Base-by-base conservation (phyloP, 2,113 vertebrate species). In the Rostratula benghalensis region DNA sequence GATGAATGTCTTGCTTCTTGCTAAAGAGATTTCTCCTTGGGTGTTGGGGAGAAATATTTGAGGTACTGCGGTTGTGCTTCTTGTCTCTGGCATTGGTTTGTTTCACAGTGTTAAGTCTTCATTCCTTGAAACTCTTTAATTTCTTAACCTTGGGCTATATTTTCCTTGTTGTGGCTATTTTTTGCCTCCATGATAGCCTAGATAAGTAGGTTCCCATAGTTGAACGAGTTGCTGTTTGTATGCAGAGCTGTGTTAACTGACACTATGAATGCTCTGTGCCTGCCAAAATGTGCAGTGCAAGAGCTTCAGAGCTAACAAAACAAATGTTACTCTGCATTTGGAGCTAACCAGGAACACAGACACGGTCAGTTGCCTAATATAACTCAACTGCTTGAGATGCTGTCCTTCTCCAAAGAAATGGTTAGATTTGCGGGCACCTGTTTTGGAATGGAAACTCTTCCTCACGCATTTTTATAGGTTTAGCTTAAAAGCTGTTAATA, bases 351-450 rank as follows among this genome's bases (percentile, higher is more conserved):
- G 56, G 33, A 51, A 1, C 22, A 7, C 20, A 9, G 59, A 23
- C 3, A 1, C 10, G 8, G 23, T 37, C 28, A 14, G 18, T 48
- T 0, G 11, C 6, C 10, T 57, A 1, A 4, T 14, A 23, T 43
- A 56, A 21, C 35, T 31, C 8, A 11, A 2, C 14, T n/a, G 30
- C 37, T 20, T 27, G 25, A 54, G n/a, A 23, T 70, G 28, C 33
- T 22, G 4, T 51, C 15, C 27, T 67, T 31, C 24, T 48, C 19
- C 14, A 6, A 8, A 76, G 63, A 24, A 85, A 22, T 4, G 0
- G 5, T n/a, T 28, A 15, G 7, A 10, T 54, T 45, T 60, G 24
- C 46, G n/a, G 25, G 24, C 25, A 4, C 45, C 15, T 67, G 3
- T 50, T 73, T 25, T 7, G 22, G 46, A 61, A 18, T 7, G 24